phyloP scores from a whole-genome alignment of 2,113 vertebrate genomes.

The Tachysurus fulvidraco region DNA sequence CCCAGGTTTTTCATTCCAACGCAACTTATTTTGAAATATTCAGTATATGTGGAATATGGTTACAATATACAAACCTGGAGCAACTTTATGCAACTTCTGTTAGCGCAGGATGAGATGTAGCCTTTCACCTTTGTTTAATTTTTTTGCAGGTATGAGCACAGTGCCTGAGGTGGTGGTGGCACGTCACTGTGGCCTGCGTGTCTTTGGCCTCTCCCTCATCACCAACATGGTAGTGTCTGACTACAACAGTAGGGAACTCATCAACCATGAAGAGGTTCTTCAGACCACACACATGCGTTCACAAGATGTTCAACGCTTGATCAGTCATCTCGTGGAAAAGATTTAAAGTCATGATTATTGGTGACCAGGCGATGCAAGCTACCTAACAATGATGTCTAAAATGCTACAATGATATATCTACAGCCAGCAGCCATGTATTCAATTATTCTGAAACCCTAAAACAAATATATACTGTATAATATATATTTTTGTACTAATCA shows the following conservation, averaged over 20 bases:
- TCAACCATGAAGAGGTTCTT: constrained; percentile 72
- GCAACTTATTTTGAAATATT: background rate
- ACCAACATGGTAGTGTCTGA: constrained; percentile 74
- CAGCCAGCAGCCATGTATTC: background rate
- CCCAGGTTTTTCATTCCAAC: background rate
- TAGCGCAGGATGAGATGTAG: background rate
- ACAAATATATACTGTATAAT: background rate
- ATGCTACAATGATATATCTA: background rate
- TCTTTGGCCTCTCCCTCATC: constrained; percentile 77
- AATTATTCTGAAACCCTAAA: background rate
- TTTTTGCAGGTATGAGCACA: constrained; percentile 75
- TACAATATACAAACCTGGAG: background rate
- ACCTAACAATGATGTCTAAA: background rate
- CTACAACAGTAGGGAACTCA: constrained; percentile 65
- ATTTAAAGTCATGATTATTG: constrained; percentile 44
- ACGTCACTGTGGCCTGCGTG: constrained; percentile 74
- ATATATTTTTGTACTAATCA: background rate
- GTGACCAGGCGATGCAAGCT: background rate
- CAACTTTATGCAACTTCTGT: background rate
- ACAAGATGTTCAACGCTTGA: constrained; percentile 64
- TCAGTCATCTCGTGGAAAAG: constrained; percentile 63
- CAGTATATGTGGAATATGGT: background rate
- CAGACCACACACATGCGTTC: constrained; percentile 58
- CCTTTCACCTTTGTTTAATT: background rate
- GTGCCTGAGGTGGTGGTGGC: constrained; percentile 78